A percentile compares a stretch with the other conserved stretches of the same genome.
These are phyloP conservation scores for Thera britannica DNA, from an alignment of 2,888 invertebrate genomes.

Conservation along the genomic window DNA sequence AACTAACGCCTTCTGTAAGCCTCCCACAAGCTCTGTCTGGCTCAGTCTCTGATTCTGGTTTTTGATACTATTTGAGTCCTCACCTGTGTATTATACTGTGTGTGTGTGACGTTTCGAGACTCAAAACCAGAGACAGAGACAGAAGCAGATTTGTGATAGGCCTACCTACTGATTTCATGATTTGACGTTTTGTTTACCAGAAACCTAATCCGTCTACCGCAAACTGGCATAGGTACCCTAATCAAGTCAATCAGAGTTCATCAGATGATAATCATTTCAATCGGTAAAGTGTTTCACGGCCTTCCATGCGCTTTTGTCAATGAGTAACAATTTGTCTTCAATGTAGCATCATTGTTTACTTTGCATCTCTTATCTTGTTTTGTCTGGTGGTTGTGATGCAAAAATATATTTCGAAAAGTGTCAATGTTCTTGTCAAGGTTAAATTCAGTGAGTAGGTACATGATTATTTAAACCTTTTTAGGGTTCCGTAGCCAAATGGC, in stretches of 20 bases:
- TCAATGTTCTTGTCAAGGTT: neutral
- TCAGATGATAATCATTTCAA: constrained; percentile 19
- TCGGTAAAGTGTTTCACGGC: constrained; percentile 27
- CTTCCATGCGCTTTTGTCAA: constrained; percentile 1
- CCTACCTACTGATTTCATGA: too few relatives aligned
- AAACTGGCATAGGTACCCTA: constrained; percentile 1
- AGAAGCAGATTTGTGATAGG: too few relatives aligned
- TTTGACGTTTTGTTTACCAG: neutral
- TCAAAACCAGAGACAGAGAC: too few relatives aligned
- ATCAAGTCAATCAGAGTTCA: constrained; percentile 18
- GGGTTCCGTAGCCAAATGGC: too few relatives aligned
- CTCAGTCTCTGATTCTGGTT: too few relatives aligned
- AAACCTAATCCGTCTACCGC: constrained; percentile 12
- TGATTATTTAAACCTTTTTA: too few relatives aligned
- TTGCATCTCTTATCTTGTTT: constrained; percentile 14
- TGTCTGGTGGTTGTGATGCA: constrained; percentile 2
- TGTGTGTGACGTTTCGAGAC: too few relatives aligned
- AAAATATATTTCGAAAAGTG: neutral
- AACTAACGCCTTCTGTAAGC: too few relatives aligned
- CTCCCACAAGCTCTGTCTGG: too few relatives aligned
- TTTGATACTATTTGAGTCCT: too few relatives aligned
- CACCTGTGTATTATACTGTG: too few relatives aligned
- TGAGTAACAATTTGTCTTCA: constrained; percentile 16
- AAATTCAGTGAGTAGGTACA: neutral
- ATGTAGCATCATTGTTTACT: constrained; percentile 4